A percentile compares a stretch with the other conserved stretches of the same genome.
These are phyloP conservation scores for Acrossocheilus wenchowensis DNA, from an alignment of 2,797 vertebrate genomes.

Conservation along the genomic window DNA sequence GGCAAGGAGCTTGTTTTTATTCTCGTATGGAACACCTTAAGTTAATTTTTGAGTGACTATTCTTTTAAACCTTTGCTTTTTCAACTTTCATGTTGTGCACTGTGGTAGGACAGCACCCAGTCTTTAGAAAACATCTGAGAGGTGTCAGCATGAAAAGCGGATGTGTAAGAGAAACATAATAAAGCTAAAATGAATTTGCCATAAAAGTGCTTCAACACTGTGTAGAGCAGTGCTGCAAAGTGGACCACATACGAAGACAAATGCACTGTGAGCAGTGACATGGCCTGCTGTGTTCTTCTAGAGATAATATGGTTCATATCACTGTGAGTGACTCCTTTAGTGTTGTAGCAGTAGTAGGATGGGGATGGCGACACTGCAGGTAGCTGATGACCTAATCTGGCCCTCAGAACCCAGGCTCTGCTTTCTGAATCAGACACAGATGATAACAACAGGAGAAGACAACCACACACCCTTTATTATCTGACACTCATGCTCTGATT, in stretches of 20 bases:
- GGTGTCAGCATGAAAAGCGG: conserved; percentile 57
- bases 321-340: conserved; percentile 54
- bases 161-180: conserved; percentile 50
- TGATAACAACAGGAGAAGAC: conserved; percentile 59
- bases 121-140: background rate
- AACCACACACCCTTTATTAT: conserved; percentile 59
- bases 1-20: background rate
- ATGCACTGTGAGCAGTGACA: conserved; percentile 51
- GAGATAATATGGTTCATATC: conserved; percentile 61
- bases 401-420: conserved; percentile 48
- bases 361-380: conserved; percentile 49
- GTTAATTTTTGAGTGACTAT: background rate
- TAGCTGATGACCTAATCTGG: conserved; percentile 64
- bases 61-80: background rate
- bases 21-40: background rate
- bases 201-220: conserved; percentile 40
- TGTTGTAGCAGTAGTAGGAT: conserved; percentile 38
- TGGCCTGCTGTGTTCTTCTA: conserved; percentile 54
- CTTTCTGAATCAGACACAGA: conserved; percentile 52
- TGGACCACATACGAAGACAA: conserved; percentile 58
- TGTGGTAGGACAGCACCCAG: background rate
- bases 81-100: background rate
- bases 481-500: conserved; percentile 47
- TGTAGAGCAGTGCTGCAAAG: conserved; percentile 42
- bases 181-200: conserved; percentile 51